phyloP scores from a whole-genome alignment of 2,888 invertebrate genomes.

The Lymantria dispar region DNA sequence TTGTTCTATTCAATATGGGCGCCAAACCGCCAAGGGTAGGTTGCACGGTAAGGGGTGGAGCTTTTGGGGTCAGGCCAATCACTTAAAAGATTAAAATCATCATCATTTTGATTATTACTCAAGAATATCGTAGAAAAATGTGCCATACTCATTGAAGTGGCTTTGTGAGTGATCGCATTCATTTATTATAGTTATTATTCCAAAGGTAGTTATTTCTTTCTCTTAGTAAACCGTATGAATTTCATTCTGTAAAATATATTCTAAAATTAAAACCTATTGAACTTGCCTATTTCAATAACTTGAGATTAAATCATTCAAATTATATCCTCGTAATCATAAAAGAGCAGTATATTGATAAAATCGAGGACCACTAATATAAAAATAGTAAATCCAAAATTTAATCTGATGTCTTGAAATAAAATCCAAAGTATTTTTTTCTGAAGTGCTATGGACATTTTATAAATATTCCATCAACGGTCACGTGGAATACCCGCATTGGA shows the following conservation, averaged over 20 bases:
- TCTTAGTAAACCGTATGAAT: background rate
- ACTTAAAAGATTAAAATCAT: slow-evolving; percentile 53
- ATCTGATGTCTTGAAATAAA: no score
- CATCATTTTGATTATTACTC: slow-evolving; percentile 20
- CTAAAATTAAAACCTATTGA: background rate
- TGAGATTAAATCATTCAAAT: no score
- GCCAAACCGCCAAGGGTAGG: slow-evolving; percentile 88
- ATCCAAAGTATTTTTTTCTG: no score
- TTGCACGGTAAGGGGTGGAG: slow-evolving; percentile 84
- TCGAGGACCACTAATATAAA: no score
- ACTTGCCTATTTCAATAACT: background rate
- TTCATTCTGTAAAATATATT: background rate
- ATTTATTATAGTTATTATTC: slow-evolving; percentile 8
- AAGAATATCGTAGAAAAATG: slow-evolving; percentile 9
- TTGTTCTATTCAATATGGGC: slow-evolving; percentile 96
- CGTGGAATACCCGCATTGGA: no score
- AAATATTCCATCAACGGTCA: no score
- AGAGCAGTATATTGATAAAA: no score
- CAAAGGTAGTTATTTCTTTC: background rate
- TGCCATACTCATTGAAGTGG: slow-evolving; percentile 25
- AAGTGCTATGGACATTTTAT: no score
- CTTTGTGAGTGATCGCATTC: slow-evolving; percentile 31
- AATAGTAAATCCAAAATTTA: no score
- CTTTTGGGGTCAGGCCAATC: slow-evolving; percentile 71
- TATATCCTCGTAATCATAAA: no score